Base-by-base conservation (phyloP, 2,113 vertebrate species). In the Pyrgilauda ruficollis region DNA sequence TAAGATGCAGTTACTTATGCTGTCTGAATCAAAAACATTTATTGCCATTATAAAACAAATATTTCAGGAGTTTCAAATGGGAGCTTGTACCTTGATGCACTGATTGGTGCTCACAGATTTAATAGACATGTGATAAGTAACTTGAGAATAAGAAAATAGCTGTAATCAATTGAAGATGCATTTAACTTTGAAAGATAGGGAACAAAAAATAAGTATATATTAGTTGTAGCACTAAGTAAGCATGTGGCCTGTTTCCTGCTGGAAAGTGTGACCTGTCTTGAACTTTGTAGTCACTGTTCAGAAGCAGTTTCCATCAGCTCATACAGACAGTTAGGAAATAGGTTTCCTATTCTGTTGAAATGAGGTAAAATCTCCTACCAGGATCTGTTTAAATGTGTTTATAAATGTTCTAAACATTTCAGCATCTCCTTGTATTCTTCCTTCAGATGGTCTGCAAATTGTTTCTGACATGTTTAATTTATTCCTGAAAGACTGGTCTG, bases 1-100 rank as follows among this genome's bases (percentile, higher is more conserved):
- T 86, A 77, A 83, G 44, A 33, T 94, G 56, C 44, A 81, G 82
- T 91, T 93, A 77, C 47, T 91, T 91, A 81, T 53, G 56, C 84
- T 84, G 56, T 88, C 61, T 95, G 91, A 97, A 94, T 96, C 47
- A 86, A 94, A 93, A 90, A 80, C 5, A 75, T 92, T 91, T 93
- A 90, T 70, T 77, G 46, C 79, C 47, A 59, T 85, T 91, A 94
- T 91, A 43, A 93, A 95, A 96, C 84, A 86, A 61, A 56, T 50
- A 66, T 19, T 83, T 90, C 59, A 89, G 59, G 43, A 67, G 17
- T 90, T 95, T 85, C 87, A 84, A 80, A 85, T 77, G 30, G 63
- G 43, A 90, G 41, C 35, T 86, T 70, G 24, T 50, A 80, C 12
- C 59, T 83, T 81, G 75, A 81, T 78, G 47, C 68, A 61, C 43